These are phyloP conservation scores for Rhabdornis inornatus DNA, from an alignment of 2,113 vertebrate genomes.

Conservation along the genomic window DNA sequence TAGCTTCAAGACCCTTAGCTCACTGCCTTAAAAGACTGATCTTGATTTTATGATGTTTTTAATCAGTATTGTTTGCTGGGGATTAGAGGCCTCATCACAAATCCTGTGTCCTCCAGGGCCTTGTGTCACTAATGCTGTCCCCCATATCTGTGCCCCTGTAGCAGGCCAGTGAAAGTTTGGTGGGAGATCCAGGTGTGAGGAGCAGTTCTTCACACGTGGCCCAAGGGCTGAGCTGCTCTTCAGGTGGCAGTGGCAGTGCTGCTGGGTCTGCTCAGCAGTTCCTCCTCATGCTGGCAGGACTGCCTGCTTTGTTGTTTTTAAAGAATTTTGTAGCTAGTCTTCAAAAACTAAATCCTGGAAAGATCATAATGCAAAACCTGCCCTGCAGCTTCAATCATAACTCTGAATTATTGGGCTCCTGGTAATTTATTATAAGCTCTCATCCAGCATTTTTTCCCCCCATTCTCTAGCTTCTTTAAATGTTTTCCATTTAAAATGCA, in stretches of 20 bases:
- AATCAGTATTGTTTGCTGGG: slow-evolving; percentile 18
- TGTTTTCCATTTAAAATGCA: not conserved
- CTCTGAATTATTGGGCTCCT: not conserved
- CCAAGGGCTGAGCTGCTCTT: fast-evolving
- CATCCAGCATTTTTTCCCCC: not conserved
- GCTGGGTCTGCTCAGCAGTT: not conserved
- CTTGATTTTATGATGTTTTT: slow-evolving; percentile 40
- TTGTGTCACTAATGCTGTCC: not conserved
- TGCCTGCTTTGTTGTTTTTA: not conserved
- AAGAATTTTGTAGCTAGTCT: not conserved
- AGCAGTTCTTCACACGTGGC: fast-evolving
- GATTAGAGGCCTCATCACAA: not conserved
- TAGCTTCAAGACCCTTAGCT: slow-evolving; percentile 12
- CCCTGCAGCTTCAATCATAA: not conserved
- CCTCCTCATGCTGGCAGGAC: not conserved
- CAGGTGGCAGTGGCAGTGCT: not conserved
- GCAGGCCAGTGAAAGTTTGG: slow-evolving; percentile 4
- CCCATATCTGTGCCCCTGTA: not conserved
- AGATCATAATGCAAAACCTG: not conserved
- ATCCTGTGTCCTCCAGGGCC: not conserved
- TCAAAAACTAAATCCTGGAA: not conserved
- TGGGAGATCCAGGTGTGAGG: not conserved
- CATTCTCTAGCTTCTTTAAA: not conserved
- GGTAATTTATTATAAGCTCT: not conserved
- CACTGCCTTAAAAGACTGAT: slow-evolving; percentile 25